These are phyloP conservation scores for Haemorhous mexicanus DNA, from an alignment of 2,113 vertebrate species.

Conservation along the genomic window DNA sequence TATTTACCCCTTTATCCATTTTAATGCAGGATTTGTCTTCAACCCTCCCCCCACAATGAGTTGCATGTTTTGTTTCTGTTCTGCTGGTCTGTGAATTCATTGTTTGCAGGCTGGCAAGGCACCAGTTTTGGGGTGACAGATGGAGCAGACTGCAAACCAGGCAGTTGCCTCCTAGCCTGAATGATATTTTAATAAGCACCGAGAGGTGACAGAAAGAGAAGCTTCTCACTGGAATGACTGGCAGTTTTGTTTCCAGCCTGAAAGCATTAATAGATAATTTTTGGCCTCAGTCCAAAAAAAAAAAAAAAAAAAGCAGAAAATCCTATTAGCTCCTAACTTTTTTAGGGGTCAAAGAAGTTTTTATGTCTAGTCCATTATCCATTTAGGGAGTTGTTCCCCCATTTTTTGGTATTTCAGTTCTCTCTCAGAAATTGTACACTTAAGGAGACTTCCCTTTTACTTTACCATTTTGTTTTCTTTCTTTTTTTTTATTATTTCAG, in stretches of 20 bases:
- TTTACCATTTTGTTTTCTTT: not conserved
- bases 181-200: slow-evolving; percentile 67
- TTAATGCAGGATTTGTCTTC: not conserved
- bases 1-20: not conserved
- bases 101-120: slow-evolving; percentile 38
- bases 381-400: not conserved
- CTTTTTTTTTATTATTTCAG: not conserved
- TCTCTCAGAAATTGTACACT: not conserved
- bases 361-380: not conserved
- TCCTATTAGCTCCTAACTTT: not conserved
- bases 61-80: not conserved
- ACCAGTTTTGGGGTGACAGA: slow-evolving; percentile 52
- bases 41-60: not conserved
- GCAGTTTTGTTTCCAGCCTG: slow-evolving; percentile 58
- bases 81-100: slow-evolving; percentile 34
- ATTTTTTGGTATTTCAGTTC: not conserved
- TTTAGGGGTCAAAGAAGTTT: not conserved
- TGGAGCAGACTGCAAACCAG: slow-evolving; percentile 44
- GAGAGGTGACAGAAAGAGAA: slow-evolving; percentile 47
- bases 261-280: slow-evolving; percentile 47
- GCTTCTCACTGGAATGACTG: slow-evolving; percentile 43
- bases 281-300: slow-evolving; percentile 7
- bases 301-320: not conserved
- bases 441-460: not conserved
- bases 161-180: slow-evolving; percentile 41